phyloP scores from a whole-genome alignment of 2,113 vertebrate genomes.

The Lophura nycthemera region DNA sequence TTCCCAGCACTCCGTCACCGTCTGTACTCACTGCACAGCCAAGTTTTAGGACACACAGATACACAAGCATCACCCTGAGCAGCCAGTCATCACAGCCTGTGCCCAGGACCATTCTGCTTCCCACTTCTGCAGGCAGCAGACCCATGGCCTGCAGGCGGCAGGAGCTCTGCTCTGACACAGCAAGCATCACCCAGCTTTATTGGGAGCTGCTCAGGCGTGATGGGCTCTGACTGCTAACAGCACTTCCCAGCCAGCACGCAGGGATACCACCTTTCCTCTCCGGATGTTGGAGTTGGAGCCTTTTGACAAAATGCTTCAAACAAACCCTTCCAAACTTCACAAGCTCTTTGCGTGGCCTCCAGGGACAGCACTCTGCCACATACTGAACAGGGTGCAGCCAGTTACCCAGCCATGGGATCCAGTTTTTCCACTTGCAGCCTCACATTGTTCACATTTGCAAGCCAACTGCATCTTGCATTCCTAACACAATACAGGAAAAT shows the following conservation, averaged over 20 bases:
- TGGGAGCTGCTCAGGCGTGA: not conserved
- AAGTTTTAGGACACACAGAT: not conserved
- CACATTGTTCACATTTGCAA: not conserved
- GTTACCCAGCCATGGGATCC: not conserved
- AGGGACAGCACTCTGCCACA: not conserved
- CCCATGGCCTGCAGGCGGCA: not conserved
- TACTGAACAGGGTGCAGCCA: not conserved
- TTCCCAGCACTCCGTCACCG: not conserved
- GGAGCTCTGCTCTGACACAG: not conserved
- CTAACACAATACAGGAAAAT: not conserved
- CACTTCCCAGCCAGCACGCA: not conserved
- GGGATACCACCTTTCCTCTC: not conserved
- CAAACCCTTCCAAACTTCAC: not conserved
- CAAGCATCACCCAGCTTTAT: not conserved
- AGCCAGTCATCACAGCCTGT: not conserved
- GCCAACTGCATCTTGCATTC: not conserved
- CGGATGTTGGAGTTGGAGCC: not conserved
- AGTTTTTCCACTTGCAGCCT: constrained; percentile 26
- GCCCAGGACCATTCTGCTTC: not conserved
- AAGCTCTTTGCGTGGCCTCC: not conserved
- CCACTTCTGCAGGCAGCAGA: not conserved
- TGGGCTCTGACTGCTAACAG: not conserved
- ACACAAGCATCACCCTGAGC: rapidly evolving
- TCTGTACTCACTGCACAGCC: not conserved
- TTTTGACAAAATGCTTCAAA: not conserved